Base-by-base conservation (phyloP, 1,140 invertebrate species). In the Oscheius sp. region DNA sequence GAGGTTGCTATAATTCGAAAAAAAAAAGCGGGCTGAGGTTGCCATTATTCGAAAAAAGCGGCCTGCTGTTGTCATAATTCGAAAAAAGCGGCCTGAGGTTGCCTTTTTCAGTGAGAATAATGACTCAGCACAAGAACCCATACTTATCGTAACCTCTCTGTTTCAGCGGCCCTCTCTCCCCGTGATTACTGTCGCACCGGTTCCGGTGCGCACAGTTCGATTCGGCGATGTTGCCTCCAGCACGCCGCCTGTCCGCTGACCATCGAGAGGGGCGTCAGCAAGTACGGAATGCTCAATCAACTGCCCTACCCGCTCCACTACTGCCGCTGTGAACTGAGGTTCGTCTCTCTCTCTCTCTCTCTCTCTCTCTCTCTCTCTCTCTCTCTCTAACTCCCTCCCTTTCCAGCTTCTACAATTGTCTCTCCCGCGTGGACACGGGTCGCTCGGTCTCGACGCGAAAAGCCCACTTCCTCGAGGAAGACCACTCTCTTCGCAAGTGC, bases 341-440 rank as follows among this genome's bases (percentile, higher is more conserved):
- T 26, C 7, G 49, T n/a, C n/a, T 42, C n/a, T 42, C 38, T n/a
- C 38, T n/a, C 38, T 42, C n/a, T 42, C n/a, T 10, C 10, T 42
- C 10, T 55, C 28, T 26, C 4, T 4, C 15, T 55, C 28, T 23
- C 49, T 55, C 28, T 55, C n/a, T 42, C n/a, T 42, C 38, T n/a
- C 38, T n/a, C 38, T 42, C n/a, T 42, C n/a, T 10, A 42, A 10
- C 10, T 55, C 28, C 49, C 4, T 4, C 15, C 28, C 28, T 23
- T 26, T 55, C 28, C 28, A 55, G 49, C 23, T 55, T 55, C 49
- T 55, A 55, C 49, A 55, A 55, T 7, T 55, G 49, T 55, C 49
- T 55, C 7, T 13, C 7, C 7, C 7, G 49, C 7, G 49, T 55
- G 23, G 23, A 55, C 23, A 55, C 49, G 49, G 23, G 49, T 4